Evolutionary conservation across 2,113 vertebrate species (phyloP).

Genomic region (Clinocottus analis): DNA sequence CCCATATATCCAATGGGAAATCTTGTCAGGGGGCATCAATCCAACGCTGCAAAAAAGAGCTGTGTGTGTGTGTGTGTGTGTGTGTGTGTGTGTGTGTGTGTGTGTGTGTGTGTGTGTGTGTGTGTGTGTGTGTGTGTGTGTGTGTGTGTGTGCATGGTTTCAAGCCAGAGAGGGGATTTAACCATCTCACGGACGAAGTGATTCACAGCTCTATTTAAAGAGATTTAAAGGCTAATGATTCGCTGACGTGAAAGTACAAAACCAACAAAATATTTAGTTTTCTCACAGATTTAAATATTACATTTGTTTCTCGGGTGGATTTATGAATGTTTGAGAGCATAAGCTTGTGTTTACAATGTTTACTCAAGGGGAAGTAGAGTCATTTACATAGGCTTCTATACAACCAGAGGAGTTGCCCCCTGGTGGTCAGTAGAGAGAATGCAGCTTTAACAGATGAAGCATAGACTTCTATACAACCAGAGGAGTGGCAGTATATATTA

Average conservation of each 20-base stretch:
- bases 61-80: slow-evolving; percentile 11
- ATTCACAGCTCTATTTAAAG: slow-evolving; percentile 39
- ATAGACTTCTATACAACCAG: too few species aligned
- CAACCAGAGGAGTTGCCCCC: too few species aligned
- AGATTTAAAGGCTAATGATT: neutral
- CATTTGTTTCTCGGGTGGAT: neutral
- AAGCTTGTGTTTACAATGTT: too few species aligned
- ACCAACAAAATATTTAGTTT: neutral
- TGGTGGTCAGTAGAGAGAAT: too few species aligned
- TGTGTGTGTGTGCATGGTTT: slow-evolving; percentile 35
- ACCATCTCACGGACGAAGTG: slow-evolving; percentile 11
- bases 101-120: slow-evolving; percentile 8
- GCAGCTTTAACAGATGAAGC: too few species aligned
- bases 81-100: neutral
- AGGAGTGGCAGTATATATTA: too few species aligned
- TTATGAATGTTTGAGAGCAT: too few species aligned
- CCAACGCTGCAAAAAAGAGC: slow-evolving; percentile 24
- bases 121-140: slow-evolving; percentile 14
- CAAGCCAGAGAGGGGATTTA: slow-evolving; percentile 23
- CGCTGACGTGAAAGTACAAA: neutral
- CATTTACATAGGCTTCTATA: too few species aligned
- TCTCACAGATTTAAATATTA: neutral
- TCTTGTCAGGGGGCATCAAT: slow-evolving; percentile 53
- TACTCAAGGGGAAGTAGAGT: too few species aligned
- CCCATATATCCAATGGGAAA: slow-evolving; percentile 63